Evolutionary conservation across 53 echinoderm and acorn worm species (phyloP).

Genomic region (Zoroaster sp.): DNA sequence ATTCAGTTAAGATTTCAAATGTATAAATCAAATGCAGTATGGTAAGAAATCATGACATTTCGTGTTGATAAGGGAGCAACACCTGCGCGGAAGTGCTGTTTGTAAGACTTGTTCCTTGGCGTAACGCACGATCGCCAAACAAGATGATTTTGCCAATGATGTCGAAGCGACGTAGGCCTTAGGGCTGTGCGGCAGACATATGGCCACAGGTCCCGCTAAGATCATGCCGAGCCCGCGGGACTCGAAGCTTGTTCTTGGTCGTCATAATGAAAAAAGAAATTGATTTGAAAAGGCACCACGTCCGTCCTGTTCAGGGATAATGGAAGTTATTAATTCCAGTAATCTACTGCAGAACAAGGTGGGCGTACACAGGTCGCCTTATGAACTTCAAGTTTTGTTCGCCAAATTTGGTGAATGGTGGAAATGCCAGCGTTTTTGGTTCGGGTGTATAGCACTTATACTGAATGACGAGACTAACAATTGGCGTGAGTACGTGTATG

Average conservation of each 20-base stretch:
- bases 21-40: background rate
- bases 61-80: background rate
- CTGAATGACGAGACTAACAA: too few relatives aligned
- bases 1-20: background rate
- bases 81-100: background rate
- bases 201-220: slow-evolving; percentile 12
- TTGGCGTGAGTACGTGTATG: too few relatives aligned
- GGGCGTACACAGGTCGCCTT: background rate
- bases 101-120: background rate
- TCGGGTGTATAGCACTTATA: too few relatives aligned
- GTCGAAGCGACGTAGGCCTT: background rate
- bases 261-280: background rate
- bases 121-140: background rate
- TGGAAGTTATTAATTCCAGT: slow-evolving; percentile 22
- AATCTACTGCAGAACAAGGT: background rate
- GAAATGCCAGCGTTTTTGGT: background rate
- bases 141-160: background rate
- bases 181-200: background rate
- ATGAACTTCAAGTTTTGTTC: background rate
- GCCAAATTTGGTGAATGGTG: background rate
- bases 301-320: background rate
- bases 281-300: background rate
- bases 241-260: background rate
- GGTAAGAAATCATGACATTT: background rate
- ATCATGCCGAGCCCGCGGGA: background rate